These are phyloP conservation scores for Silurus meridionalis DNA, from an alignment of 2,113 vertebrate species.

Conservation along the genomic window DNA sequence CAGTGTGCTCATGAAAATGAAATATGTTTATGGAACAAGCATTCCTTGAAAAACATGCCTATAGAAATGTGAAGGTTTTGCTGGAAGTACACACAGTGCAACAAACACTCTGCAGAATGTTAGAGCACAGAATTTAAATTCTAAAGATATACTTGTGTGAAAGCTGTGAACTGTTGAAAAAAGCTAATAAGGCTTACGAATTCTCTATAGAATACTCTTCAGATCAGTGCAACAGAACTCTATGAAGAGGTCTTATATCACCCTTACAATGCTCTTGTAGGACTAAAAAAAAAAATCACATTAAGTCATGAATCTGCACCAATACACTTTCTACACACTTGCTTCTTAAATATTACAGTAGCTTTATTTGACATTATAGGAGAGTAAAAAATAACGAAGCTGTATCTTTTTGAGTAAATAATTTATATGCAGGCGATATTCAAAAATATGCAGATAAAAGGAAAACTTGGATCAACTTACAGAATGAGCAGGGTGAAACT, in stretches of 20 bases:
- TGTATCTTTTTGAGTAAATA: not conserved
- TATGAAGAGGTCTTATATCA: not conserved
- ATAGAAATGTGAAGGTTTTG: not conserved
- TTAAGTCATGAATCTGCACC: not conserved
- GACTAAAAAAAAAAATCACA: not conserved
- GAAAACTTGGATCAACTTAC: not conserved
- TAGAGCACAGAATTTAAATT: slow-evolving; percentile 11
- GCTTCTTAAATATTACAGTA: not conserved
- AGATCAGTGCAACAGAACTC: not conserved
- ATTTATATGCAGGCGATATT: not conserved
- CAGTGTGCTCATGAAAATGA: slow-evolving; percentile 51
- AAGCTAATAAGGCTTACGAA: not conserved
- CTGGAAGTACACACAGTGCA: not conserved
- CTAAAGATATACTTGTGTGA: not conserved
- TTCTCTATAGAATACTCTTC: not conserved
- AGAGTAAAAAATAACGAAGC: not conserved
- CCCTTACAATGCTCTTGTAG: not conserved
- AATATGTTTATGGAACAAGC: not conserved
- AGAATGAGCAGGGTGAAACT: not conserved
- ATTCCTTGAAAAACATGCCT: not conserved
- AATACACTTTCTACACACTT: not conserved
- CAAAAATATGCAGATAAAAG: not conserved
- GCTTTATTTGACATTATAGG: not conserved
- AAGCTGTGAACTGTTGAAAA: not conserved
- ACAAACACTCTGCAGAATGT: not conserved